Base-by-base conservation (phyloP, 2,888 invertebrate genomes). In the Chrysina gloriosa region DNA sequence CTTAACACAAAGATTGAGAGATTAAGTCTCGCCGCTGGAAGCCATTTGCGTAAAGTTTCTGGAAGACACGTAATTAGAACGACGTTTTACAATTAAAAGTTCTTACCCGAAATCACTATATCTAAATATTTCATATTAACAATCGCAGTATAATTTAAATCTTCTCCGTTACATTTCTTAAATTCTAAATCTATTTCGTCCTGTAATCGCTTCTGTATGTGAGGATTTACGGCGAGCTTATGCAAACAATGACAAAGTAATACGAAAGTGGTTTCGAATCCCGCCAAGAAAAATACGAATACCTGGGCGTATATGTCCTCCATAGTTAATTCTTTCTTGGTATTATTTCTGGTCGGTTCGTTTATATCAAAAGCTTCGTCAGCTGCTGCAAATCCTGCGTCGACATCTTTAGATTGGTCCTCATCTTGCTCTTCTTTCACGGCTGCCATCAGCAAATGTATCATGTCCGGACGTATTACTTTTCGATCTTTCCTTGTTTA, bases 171-270 rank as follows among this genome's bases (percentile, higher is more conserved):
- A 0, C 71, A 74, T 5, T 84, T 79, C 1, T 84, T 82, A 36
- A 36, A 48, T 34, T 25, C 31, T 16, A 85, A 83, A 11, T 77
- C 81, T 27, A 89, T 86, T 78, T 89, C 89, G 39, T 83, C 74
- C 0, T 81, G 81, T 2, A 89, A 77, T 48, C 78, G 84, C 1
- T 84, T 81, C 74, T 89, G 89, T 0, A 86, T 77, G 0, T 88
- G 86, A 0, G 76, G 78, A 72, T 85, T 76, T 1, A 65, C 45
- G 0, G 86, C 84, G 9, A 86, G 70, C 36, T 83, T 78, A 70
- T 81, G 84, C 1, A 80, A 73, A 2, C 81, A 68, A 63, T 82
- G 84, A 25, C 78, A 78, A 39, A 85, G 73, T 0, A 82, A 79
- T 0, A 79, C 76, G 0, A 84, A 82, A 6, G 84, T 83, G 0